A percentile compares a stretch with the other conserved stretches of the same genome.
These are phyloP conservation scores for Pygocentrus nattereri DNA, from an alignment of 2,797 vertebrate genomes.

Conservation along the genomic window DNA sequence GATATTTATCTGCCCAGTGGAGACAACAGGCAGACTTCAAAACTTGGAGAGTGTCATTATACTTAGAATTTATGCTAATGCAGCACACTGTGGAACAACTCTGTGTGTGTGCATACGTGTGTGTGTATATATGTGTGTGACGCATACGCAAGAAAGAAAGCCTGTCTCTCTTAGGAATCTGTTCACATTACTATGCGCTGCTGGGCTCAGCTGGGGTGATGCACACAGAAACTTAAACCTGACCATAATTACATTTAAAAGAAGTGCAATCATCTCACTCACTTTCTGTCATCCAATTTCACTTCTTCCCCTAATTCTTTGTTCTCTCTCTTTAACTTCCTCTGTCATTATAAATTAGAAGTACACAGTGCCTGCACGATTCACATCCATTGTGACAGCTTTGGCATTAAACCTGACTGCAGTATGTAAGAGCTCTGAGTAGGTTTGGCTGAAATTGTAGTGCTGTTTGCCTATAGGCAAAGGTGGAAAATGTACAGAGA, in stretches of 20 bases:
- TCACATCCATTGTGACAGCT: neutral
- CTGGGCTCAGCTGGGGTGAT: constrained; percentile 41
- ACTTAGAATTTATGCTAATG: constrained; percentile 14
- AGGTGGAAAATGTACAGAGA: too few relatives aligned
- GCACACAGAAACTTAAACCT: constrained; percentile 38
- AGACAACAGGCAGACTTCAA: constrained; percentile 3
- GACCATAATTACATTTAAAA: constrained; percentile 58
- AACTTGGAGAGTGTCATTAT: neutral
- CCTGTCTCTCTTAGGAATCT: constrained; percentile 28
- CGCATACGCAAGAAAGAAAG: neutral
- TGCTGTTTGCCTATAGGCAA: too few relatives aligned
- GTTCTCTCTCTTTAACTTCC: neutral
- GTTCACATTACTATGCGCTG: constrained; percentile 54
- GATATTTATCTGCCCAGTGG: neutral
- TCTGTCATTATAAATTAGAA: constrained; percentile 11
- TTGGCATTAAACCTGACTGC: too few relatives aligned
- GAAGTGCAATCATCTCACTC: neutral
- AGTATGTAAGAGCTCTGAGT: too few relatives aligned
- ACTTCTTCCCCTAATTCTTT: neutral
- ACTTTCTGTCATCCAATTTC: constrained; percentile 10
- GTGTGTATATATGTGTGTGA: neutral
- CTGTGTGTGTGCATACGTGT: neutral
- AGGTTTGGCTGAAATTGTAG: too few relatives aligned
- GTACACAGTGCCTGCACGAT: neutral
- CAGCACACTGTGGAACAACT: constrained; percentile 5